Evolutionary conservation across 2,888 invertebrate genomes (phyloP).

Genomic region (Parnassius mnemosyne): DNA sequence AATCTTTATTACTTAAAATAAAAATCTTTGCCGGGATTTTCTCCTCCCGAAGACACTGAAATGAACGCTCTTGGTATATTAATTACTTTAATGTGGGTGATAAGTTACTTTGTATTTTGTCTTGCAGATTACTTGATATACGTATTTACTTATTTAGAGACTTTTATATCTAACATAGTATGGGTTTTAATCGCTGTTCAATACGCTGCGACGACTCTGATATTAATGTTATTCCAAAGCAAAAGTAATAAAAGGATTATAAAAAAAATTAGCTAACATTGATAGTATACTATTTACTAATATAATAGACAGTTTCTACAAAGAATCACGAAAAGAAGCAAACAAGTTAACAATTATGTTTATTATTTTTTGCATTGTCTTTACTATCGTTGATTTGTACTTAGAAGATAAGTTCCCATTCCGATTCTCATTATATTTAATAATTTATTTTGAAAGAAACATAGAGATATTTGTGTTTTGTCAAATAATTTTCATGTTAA

Average conservation of each 20-base stretch:
- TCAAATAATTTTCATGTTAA: too few relatives aligned
- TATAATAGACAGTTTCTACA: too few relatives aligned
- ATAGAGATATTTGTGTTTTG: constrained; percentile 1
- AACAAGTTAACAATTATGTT: constrained; percentile 25
- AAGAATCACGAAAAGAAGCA: too few relatives aligned
- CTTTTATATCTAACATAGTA: constrained; percentile 35
- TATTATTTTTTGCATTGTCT: not conserved
- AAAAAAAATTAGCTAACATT: constrained; percentile 35
- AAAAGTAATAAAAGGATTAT: constrained; percentile 41
- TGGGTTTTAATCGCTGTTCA: constrained; percentile 42
- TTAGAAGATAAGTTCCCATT: not conserved
- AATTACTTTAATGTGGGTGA: too few relatives aligned
- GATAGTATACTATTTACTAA: too few relatives aligned
- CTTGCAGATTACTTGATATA: too few relatives aligned
- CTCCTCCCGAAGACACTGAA: not conserved
- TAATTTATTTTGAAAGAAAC: constrained; percentile 13
- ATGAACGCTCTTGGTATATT: not conserved
- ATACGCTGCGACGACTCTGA: constrained; percentile 39
- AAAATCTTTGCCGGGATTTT: too few relatives aligned
- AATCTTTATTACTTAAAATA: too few relatives aligned
- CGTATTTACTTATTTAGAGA: too few relatives aligned
- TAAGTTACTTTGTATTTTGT: too few relatives aligned
- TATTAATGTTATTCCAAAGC: constrained; percentile 38
- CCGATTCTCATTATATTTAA: not conserved
- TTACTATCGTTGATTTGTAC: not conserved